phyloP scores from a whole-genome alignment of 2,797 vertebrate genomes.

The Lithobates sylvaticus region DNA sequence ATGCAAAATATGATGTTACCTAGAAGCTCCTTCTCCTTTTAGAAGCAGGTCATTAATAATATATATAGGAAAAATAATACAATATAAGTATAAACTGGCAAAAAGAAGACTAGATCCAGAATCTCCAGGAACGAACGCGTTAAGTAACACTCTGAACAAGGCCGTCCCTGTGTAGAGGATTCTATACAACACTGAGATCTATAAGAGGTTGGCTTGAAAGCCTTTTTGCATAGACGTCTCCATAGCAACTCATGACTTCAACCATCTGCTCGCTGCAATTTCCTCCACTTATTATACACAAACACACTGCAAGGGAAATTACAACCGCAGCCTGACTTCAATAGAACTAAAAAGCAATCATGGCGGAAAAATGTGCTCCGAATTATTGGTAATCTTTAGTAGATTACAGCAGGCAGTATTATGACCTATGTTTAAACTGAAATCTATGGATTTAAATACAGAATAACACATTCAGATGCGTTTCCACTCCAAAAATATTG shows the following conservation, averaged over 20 bases:
- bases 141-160: neutral
- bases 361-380: neutral
- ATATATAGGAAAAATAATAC: too few relatives aligned
- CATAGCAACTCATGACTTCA: constrained; percentile 33
- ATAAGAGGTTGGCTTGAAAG: neutral
- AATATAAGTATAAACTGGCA: too few relatives aligned
- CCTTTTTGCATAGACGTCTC: neutral
- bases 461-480: neutral
- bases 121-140: neutral
- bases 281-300: constrained; percentile 27
- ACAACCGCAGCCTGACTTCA: neutral
- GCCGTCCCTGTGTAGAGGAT: neutral
- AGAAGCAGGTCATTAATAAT: too few relatives aligned
- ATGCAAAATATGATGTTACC: too few relatives aligned
- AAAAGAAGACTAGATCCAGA: neutral
- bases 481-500: neutral
- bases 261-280: constrained; percentile 48
- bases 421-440: neutral
- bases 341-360: constrained; percentile 1
- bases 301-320: constrained; percentile 16
- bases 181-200: neutral
- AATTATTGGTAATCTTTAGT: constrained; percentile 11
- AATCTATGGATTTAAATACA: neutral
- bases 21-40: too few relatives aligned
- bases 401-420: neutral